Evolutionary conservation across 2,797 vertebrate genomes (phyloP), one percentile per base, ranked within the genome.

Genomic region (Urosaurus nigricauda): DNA sequence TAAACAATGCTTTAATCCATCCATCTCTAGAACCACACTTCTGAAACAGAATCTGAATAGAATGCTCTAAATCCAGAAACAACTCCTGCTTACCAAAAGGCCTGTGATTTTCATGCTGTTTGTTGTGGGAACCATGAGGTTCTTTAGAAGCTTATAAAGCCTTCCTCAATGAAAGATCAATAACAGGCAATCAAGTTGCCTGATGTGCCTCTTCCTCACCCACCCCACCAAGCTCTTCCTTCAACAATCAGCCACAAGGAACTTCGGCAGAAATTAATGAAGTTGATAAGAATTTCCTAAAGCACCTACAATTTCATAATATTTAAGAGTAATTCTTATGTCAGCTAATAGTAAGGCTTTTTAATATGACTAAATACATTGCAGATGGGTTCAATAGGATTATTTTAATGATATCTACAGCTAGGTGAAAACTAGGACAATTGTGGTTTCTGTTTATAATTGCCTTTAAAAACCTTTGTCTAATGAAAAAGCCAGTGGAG

Each of bases 21-120:
- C 8, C n/a, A 84, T 80, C 79, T 89, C 9, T 7, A 88, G 60
- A 92, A 94, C 1, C n/a, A 29, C 0, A 0, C 70, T 65, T 81
- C 86, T 93, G 58, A n/a, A 84, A 78, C 32, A 56, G 89, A 92
- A 91, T 85, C 74, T 88, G 77, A 94, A 43, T 26, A 78, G 90
- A 91, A 83, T 86, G 1, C 9, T 92, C 84, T 87, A 63, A 89
- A 84, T 83, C 68, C 84, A 74, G 68, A 71, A 90, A 5, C 79
- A 90, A 5, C 79, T 5, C 71, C 11, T 32, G 29, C 29, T 12
- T 3, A 29, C 26, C 26, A 68, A 32, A 68, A 68, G 91, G 85
- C 17, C 65, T 58, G 86, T 73, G 19, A 32, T 26, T 32, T 81
- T 73, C 29, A 26, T 60, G 56, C 24, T 58, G 35, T 87, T 29